A percentile compares a stretch with the other conserved stretches of the same genome.
Evolutionary conservation across 2,113 vertebrate species (phyloP).

Genomic region (Chlorodrepanis virens): DNA sequence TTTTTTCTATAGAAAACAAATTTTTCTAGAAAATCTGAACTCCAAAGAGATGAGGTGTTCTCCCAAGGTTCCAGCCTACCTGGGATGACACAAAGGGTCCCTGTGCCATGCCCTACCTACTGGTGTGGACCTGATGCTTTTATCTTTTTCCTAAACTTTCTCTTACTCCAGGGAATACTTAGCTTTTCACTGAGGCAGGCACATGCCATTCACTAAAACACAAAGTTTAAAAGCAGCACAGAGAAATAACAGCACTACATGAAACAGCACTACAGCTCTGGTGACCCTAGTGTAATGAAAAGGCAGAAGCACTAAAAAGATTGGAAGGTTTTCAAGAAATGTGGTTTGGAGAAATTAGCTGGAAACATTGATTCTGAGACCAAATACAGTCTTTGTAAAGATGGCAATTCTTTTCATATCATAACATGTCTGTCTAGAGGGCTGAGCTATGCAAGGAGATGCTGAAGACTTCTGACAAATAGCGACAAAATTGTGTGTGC

Average conservation of each 20-base stretch:
- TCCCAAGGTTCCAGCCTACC: neutral
- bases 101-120: neutral
- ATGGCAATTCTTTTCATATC: neutral
- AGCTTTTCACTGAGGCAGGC: neutral
- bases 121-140: neutral
- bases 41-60: neutral
- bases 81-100: neutral
- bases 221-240: neutral
- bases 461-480: neutral
- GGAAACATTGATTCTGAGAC: neutral
- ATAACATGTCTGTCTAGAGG: neutral
- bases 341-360: neutral
- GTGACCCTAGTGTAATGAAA: neutral
- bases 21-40: neutral
- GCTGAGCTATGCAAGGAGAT: neutral
- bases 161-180: neutral
- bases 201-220: neutral
- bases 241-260: neutral
- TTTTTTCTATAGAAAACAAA: neutral
- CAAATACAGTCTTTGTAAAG: neutral
- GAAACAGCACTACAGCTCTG: neutral
- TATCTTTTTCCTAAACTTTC: neutral
- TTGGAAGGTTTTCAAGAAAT: neutral
- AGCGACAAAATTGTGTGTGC: fast-evolving
- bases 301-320: neutral